A percentile compares a stretch with the other conserved stretches of the same genome.
Conservation (phyloP, 2,888 invertebrate species). For the Macropis europaea region DNA sequence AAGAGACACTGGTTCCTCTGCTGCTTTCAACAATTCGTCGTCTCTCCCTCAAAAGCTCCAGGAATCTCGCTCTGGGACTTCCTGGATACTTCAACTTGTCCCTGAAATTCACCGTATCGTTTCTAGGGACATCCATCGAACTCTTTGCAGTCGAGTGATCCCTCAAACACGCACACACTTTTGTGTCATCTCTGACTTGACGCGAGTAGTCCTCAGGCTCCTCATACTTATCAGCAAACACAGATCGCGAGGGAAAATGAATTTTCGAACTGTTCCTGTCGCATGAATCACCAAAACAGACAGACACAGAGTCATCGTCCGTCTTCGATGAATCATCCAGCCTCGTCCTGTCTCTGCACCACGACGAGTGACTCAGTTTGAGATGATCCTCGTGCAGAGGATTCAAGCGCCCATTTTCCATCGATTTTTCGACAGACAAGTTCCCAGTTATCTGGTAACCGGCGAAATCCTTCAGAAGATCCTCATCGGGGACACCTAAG, state of each 20-base stretch:
- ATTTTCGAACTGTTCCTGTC: not conserved
- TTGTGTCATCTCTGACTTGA: conserved; percentile 9
- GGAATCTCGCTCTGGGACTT: conserved; percentile 71
- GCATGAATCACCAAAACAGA: no score
- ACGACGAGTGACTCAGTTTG: no score
- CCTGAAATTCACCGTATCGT: conserved; percentile 44
- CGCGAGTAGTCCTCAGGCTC: conserved; percentile 38
- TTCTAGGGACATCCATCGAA: conserved; percentile 52
- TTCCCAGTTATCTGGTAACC: conserved; percentile 38
- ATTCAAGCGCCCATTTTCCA: no score
- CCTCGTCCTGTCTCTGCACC: no score
- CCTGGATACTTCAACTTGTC: conserved; percentile 67
- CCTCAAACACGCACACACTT: not conserved
- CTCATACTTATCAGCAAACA: not conserved
- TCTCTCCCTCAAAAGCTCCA: conserved; percentile 70
- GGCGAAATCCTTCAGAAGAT: conserved; percentile 3
- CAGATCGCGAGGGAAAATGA: not conserved
- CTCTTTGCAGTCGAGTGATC: conserved; percentile 40
- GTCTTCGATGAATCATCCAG: not conserved
- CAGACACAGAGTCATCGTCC: not conserved
- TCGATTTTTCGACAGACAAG: conserved; percentile 3
- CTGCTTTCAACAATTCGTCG: conserved; percentile 70
- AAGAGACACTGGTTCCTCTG: conserved; percentile 54
- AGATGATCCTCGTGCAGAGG: conserved; percentile 22
- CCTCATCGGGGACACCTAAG: not conserved